Conservation (phyloP, 2,113 vertebrate species). For the Phrynosoma platyrhinos region DNA sequence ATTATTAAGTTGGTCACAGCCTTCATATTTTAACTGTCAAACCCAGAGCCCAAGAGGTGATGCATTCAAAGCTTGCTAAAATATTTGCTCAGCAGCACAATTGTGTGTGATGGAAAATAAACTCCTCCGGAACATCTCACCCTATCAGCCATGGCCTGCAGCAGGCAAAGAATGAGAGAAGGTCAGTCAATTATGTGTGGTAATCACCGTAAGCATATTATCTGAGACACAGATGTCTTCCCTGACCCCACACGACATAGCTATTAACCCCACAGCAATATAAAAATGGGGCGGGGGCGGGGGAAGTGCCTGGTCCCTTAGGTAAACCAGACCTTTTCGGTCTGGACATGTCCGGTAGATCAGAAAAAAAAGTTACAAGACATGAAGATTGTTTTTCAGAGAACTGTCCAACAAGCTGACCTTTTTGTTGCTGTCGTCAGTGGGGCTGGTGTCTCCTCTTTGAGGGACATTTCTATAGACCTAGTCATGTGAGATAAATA, state of each 20-base stretch:
- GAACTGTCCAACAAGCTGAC: conserved; percentile 68
- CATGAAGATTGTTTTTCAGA: conserved; percentile 63
- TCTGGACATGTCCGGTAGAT: conserved; percentile 71
- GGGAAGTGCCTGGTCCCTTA: conserved; percentile 75
- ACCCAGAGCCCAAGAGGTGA: conserved; percentile 81
- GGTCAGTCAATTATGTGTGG: conserved; percentile 97
- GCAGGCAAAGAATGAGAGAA: conserved; percentile 89
- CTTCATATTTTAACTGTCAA: conserved; percentile 83
- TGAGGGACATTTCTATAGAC: conserved; percentile 77
- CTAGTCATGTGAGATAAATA: conserved; percentile 85
- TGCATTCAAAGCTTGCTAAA: conserved; percentile 95
- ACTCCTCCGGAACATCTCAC: conserved; percentile 83
- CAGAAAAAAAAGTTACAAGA: conserved; percentile 57
- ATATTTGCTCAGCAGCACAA: conserved; percentile 94
- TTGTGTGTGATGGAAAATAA: conserved; percentile 91
- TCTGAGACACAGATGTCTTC: conserved; percentile 93
- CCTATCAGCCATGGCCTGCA: conserved; percentile 88
- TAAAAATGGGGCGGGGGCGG: conserved; percentile 83
- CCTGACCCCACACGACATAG: conserved; percentile 89
- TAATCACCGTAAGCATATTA: conserved; percentile 96
- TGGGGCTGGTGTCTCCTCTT: conserved; percentile 56
- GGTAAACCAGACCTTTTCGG: conserved; percentile 83
- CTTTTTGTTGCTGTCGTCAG: conserved; percentile 45
- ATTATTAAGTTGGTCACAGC: conserved; percentile 80
- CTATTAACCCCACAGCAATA: conserved; percentile 88